Conservation (phyloP, 2,888 invertebrate genomes). For the Cephus nigrinus region DNA sequence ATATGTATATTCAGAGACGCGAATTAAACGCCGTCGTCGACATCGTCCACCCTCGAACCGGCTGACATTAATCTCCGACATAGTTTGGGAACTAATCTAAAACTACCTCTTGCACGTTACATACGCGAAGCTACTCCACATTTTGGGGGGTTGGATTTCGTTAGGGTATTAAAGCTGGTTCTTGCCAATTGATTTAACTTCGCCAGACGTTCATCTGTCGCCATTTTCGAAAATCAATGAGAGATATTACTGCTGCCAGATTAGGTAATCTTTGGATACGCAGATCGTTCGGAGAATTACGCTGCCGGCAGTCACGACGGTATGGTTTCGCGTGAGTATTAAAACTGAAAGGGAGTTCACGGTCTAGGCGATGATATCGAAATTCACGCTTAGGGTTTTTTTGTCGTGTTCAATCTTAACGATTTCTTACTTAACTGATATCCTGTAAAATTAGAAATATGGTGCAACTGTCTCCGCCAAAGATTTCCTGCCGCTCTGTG, state of each 20-base stretch:
- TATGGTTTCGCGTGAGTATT: background rate
- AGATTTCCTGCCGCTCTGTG: background rate
- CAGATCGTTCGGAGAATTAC: background rate
- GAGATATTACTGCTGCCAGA: background rate
- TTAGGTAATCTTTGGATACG: background rate
- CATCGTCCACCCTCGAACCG: conserved; percentile 16
- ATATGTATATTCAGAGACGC: background rate
- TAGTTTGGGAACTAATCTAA: conserved; percentile 35
- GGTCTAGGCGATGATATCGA: background rate
- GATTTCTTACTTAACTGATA: background rate
- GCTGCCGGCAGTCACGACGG: background rate
- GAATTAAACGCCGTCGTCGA: background rate
- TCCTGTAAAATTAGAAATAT: background rate
- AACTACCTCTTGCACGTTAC: conserved; percentile 17
- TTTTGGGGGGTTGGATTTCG: background rate
- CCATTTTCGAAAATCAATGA: background rate
- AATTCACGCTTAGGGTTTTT: background rate
- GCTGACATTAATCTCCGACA: conserved; percentile 31
- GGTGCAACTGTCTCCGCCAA: background rate
- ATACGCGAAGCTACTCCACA: background rate
- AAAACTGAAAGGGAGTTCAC: background rate
- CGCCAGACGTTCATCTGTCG: background rate
- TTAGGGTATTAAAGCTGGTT: background rate
- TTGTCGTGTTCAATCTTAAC: background rate
- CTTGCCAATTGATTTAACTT: background rate